Base-by-base conservation (phyloP, 92 coral and sea anemone genomes). In the Heliopora coerulea region DNA sequence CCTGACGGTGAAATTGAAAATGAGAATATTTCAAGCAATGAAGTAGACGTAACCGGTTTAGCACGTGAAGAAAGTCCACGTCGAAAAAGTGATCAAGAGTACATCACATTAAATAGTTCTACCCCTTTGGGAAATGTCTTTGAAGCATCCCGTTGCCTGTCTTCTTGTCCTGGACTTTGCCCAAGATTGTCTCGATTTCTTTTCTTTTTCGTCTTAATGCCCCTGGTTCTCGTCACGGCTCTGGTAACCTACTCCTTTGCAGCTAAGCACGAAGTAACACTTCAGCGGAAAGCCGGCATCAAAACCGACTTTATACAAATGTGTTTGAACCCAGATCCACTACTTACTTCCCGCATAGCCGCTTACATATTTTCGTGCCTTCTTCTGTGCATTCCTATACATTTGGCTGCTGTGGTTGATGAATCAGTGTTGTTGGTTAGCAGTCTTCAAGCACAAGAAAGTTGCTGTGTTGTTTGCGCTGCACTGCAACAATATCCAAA, bases 271-370 rank as follows among this genome's bases (percentile, higher is more conserved):
- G 75, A 68, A 7, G 44, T 68, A 49, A 24, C 27, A 40, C 60
- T 68, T 9, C 75, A 68, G 33, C 24, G 27, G n/a, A 31, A 68
- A 26, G 59, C 75, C 17, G 46, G 49, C 18, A 68, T 48, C 59
- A 68, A 49, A 35, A 68, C 75, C 17, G 75, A 68, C 60, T 68
- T 68, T 68, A 12, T 68, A 18, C 75, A 68, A 30, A 68, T 68
- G 61, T 68, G 59, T n/a, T 28, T 68, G 20, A 68, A 68, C 44
- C 75, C 75, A 50, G 75, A 68, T 42, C 33, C 31, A 17, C 49
- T 68, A 24, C 9, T 68, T 7, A 20, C 26, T 25, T 27, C 13
- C 23, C 59, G 61, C 21, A 49, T 50, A 13, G 60, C 23, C 11
- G 75, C 40, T 18, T 68, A 68, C 28, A 27, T 68, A 25, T 13